Base-by-base conservation (phyloP, 2,113 vertebrate species). In the Scomber colias region DNA sequence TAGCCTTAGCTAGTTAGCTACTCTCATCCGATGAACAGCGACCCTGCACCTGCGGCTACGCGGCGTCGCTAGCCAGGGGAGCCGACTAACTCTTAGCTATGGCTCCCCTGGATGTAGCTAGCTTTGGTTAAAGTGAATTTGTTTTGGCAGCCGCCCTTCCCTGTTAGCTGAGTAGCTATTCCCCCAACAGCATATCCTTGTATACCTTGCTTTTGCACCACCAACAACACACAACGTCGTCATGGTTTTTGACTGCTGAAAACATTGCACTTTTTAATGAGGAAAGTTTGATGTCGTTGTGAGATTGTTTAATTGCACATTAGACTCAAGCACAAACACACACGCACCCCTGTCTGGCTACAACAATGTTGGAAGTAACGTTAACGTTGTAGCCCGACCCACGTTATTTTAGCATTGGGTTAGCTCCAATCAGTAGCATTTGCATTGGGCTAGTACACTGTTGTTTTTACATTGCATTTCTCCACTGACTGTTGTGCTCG, bases 1-100 rank as follows among this genome's bases (percentile, higher is more conserved):
- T 85, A 87, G 72, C 70, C 14, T 4, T 27, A 27, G 80, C 82
- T 82, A 79, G 63, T 62, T 88, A 88, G 89, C 89, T 59, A 11
- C 85, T 60, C 74, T 77, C 84, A 54, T 72, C 87, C 67, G 75
- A 70, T 62, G 54, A 75, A 63, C 71, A 49, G 83, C 79, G 67
- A 83, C 65, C 77, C 81, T 91, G 92, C 90, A 93, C 91, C 92
- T 92, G 92, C 89, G 72, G 84, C 63, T 81, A 30, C 49, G 30
- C 51, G 5, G 46, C 6, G 48, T 61, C 17, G 40, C 44, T 60
- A 62, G 57, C 57, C 51, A 11, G 11, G n/a, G n/a, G 66, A 83
- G 54, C 65, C 30, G 15, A 2, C 15, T 45, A 51, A 40, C 35
- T 40, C 7, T 40, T 40, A 40, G 10, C 53, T 0, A 5, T 5